Evolutionary conservation across 1,140 invertebrate genomes (phyloP), one percentile per base, ranked within the genome.

Genomic region (Notospermus geniculatus): DNA sequence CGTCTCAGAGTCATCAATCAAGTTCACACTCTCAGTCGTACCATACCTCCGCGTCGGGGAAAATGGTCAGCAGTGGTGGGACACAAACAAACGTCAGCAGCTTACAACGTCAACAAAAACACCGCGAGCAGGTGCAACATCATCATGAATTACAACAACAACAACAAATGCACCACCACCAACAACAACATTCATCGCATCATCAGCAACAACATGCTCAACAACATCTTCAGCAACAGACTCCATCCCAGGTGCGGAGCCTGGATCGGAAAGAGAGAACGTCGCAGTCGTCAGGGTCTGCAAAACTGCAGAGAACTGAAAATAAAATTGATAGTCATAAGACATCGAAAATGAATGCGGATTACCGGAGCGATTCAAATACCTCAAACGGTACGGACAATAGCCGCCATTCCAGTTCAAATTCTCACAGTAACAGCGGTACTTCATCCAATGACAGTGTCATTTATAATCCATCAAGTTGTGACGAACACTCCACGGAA

Each of bases 361-460:
- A 52, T 7, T 9, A 27, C n/a, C 19, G 46, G 5, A 5, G 25
- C 5, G 25, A 52, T 19, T 19, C 46, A 5, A 52, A 27, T 52
- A n/a, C n/a, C n/a, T n/a, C n/a, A n/a, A n/a, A n/a, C n/a, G n/a
- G n/a, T 22, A 53, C 15, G 15, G 59, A 57, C 19, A 53, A 60
- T 53, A 62, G 53, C n/a, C 60, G 57, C 53, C 56, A 64, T 32
- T 64, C 65, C 27, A 65, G 62, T 1, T 58, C 57, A 9, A 57
- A 67, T 2, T 66, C 67, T 22, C 70, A 65, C 27, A 70, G 68
- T 54, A 63, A 69, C 28, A 67, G 70, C 56, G 72, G 65, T 22
- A 69, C 70, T 54, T 77, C 74, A 17, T 76, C 74, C 22, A 76
- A 64, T 54, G 74, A 76, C 54, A 78, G 74, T 67, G 73, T 73